These are phyloP conservation scores for Oreotragus oreotragus DNA, from an alignment of 2,113 vertebrate species.

Conservation along the genomic window DNA sequence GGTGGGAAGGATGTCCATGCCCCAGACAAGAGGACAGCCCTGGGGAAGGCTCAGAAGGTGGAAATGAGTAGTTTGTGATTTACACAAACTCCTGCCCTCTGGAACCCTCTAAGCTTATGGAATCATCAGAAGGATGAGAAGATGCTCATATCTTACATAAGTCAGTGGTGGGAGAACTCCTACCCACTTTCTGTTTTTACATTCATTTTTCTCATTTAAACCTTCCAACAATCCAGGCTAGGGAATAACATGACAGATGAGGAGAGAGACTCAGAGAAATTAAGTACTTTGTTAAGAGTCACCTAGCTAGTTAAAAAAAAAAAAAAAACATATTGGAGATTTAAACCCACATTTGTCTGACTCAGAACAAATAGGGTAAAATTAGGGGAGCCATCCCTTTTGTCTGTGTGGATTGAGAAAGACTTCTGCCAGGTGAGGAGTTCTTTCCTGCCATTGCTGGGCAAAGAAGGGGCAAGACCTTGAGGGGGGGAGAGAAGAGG, in stretches of 20 bases:
- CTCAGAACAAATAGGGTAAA: background rate
- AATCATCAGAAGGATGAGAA: background rate
- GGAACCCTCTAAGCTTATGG: background rate
- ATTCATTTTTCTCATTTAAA: background rate
- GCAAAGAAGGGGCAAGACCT: background rate
- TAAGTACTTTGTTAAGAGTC: constrained; percentile 1
- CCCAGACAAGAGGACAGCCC: background rate
- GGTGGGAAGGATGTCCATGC: background rate
- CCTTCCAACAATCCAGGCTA: background rate
- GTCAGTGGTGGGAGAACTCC: background rate
- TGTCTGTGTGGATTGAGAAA: background rate
- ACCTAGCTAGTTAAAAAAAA: background rate
- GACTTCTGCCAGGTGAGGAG: background rate
- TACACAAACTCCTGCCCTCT: background rate
- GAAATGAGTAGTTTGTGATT: background rate
- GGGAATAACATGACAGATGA: background rate
- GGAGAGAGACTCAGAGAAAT: constrained; percentile 4
- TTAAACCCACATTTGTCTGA: background rate
- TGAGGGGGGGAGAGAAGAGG: background rate
- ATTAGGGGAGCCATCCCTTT: background rate
- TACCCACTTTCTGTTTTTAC: background rate
- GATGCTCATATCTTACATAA: background rate
- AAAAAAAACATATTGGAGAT: background rate
- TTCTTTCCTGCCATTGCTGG: background rate
- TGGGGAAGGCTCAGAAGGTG: background rate